Evolutionary conservation across 2,113 vertebrate genomes (phyloP), one percentile per base, ranked within the genome.

Genomic region (Choloepus hoffmanni): DNA sequence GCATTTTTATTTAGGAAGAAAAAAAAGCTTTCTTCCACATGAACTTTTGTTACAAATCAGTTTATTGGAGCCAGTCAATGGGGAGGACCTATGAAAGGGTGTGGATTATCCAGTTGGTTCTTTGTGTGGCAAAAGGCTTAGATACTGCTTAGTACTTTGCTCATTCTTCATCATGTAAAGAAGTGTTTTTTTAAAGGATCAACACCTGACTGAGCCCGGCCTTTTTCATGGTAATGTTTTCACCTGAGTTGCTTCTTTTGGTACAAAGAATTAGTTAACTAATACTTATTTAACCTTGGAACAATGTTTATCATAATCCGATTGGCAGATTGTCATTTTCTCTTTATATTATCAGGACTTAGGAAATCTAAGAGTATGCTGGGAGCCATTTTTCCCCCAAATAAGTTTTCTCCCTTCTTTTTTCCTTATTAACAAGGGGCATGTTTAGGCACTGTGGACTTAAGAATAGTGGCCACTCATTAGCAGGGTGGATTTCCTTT

Each of bases 181-280:
- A 90, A 97, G 89, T 93, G 92, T 60, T 97, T 96, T 72, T 95
- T 94, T 96, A 95, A 95, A 96, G 93, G 96, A 97, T 73, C 85
- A 94, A 94, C 96, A 95, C 91, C 95, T 55, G 19, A 12, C 96
- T 96, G 95, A 92, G 96, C 91, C 94, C 76, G 94, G 94, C 97
- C 94, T 97, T 97, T 97, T 95, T 97, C 96, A 97, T 97, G 95
- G 96, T 95, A 96, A 95, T 97, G 92, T 95, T 96, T 96, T 96
- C 96, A 97, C 97, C 97, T 96, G 95, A 96, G 97, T 96, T 97
- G 89, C 94, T 97, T 85, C 95, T 92, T 94, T 93, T 79, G 92
- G 86, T 33, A 26, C 82, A 90, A 86, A 96, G 96, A 95, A 96
- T 96, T 96, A 92, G 95, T 91, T 97, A 97, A 97, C 92, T 97